Conservation (phyloP, 2,113 vertebrate species). For the Myrmecobius fasciatus region DNA sequence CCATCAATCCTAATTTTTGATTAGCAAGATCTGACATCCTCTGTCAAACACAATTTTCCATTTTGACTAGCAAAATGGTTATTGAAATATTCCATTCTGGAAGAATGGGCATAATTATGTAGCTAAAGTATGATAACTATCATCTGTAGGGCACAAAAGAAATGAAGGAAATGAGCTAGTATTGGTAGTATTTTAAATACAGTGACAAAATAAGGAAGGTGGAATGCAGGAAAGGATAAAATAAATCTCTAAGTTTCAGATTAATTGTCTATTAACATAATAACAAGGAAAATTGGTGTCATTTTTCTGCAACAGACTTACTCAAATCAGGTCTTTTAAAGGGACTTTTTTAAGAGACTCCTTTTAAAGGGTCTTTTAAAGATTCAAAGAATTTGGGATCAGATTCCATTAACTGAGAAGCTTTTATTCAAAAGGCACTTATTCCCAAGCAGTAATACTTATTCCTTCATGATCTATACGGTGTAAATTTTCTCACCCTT, state of each 20-base stretch:
- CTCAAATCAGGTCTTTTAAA: neutral
- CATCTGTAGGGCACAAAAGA: neutral
- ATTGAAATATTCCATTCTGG: conserved; percentile 14
- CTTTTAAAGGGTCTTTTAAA: no score
- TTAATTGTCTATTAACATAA: neutral
- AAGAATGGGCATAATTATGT: conserved; percentile 26
- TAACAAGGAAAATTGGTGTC: neutral
- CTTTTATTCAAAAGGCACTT: neutral
- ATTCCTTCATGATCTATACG: neutral
- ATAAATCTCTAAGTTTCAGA: neutral
- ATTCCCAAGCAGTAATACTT: neutral
- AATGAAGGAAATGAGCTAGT: neutral
- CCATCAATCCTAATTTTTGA: neutral
- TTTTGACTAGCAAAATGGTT: neutral
- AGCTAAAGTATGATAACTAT: conserved; percentile 26
- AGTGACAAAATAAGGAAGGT: neutral
- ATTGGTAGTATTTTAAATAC: neutral
- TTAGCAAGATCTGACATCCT: conserved; percentile 19
- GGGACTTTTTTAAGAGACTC: no score
- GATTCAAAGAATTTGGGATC: neutral
- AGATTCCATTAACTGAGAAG: neutral
- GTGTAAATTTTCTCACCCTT: neutral
- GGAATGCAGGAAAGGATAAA: neutral
- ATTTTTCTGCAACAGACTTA: neutral
- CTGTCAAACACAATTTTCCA: conserved; percentile 30